Percentiles rank a stretch among this genome's conserved stretches.
Evolutionary conservation across 2,113 vertebrate species (phyloP).

Genomic region (Chionis minor): DNA sequence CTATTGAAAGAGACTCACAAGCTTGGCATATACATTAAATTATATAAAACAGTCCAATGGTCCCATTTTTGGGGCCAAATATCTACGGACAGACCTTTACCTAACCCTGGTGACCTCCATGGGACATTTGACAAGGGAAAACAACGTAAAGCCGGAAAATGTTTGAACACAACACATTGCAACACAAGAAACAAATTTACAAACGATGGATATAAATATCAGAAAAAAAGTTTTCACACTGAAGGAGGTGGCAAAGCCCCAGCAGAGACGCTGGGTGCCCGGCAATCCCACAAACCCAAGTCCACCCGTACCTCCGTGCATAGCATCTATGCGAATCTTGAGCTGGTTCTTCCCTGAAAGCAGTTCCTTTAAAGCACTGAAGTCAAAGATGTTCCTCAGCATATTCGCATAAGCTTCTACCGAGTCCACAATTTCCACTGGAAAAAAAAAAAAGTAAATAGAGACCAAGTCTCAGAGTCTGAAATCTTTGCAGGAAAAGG

Average conservation of each 20-base stretch:
- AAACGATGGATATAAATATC: not conserved
- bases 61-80: not conserved
- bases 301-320: conserved; percentile 89
- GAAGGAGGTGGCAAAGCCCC: not conserved
- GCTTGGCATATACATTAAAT: not conserved
- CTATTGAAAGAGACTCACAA: not conserved
- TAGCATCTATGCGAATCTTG: conserved; percentile 92
- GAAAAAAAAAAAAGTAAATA: not conserved
- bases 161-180: not conserved
- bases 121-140: not conserved
- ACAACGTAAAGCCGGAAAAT: not conserved
- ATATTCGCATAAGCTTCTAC: conserved; percentile 93
- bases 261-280: fast-evolving
- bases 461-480: not conserved
- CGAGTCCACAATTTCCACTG: conserved; percentile 97
- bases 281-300: not conserved
- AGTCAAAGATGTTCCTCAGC: conserved; percentile 95
- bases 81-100: not conserved
- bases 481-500: fast-evolving
- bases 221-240: not conserved
- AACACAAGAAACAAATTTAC: not conserved
- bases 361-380: conserved; percentile 89
- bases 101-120: not conserved
- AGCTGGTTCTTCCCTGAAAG: conserved; percentile 90
- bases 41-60: not conserved